phyloP scores from a whole-genome alignment of 2,888 invertebrate genomes.

The Uropetala carovei region DNA sequence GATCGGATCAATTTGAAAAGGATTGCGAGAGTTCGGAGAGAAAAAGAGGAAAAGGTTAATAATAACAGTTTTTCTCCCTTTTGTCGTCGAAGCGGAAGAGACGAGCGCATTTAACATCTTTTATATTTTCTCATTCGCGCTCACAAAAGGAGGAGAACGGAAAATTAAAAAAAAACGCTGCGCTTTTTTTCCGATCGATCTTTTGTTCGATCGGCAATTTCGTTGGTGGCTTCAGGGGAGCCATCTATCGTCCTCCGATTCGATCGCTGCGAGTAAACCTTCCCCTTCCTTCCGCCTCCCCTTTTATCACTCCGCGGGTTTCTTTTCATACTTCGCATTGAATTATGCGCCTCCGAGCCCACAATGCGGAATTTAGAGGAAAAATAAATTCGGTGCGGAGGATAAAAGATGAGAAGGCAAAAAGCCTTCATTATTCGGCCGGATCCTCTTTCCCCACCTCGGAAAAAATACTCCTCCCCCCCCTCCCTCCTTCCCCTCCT shows the following conservation, averaged over 20 bases:
- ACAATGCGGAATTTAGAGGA: constrained; percentile 56
- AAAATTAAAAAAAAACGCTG: not conserved
- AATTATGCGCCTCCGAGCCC: constrained; percentile 48
- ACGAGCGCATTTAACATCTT: not conserved
- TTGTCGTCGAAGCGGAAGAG: not conserved
- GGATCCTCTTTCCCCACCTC: constrained; percentile 25
- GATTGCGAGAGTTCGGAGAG: not conserved
- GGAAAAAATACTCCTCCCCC: not conserved
- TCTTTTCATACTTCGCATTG: constrained; percentile 39
- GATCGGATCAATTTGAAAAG: not conserved
- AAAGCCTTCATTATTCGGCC: constrained; percentile 55
- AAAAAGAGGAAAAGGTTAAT: not conserved
- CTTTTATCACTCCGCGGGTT: constrained; percentile 6
- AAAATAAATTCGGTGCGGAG: constrained; percentile 44
- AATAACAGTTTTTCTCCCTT: constrained; percentile 17
- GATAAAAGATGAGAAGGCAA: constrained; percentile 60
- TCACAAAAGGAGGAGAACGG: not conserved
- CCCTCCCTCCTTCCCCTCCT: not conserved
- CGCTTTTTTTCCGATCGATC: constrained; percentile 3
- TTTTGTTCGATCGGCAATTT: not conserved
- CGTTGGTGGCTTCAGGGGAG: not conserved
- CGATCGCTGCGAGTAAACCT: constrained; percentile 23
- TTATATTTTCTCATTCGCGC: not conserved
- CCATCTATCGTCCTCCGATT: not conserved
- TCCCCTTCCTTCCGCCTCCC: not conserved